Evolutionary conservation across 1,140 invertebrate species (phyloP).

Genomic region (Eriosoma lanigerum): DNA sequence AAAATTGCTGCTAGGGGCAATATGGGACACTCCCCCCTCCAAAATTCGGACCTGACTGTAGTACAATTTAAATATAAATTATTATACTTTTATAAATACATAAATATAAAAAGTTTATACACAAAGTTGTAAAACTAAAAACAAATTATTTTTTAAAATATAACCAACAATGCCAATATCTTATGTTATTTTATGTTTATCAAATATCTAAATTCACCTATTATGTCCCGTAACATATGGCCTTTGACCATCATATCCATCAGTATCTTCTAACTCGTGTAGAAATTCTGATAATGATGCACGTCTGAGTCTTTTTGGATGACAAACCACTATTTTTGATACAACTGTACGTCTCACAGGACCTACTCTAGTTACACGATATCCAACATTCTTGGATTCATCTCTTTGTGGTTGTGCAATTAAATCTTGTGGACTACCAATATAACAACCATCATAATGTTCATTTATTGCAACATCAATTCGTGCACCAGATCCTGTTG

Average conservation of each 20-base stretch:
- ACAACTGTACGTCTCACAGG: slow-evolving; percentile 82
- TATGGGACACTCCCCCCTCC: no score
- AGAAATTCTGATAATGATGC: slow-evolving; percentile 81
- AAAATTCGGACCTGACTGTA: no score
- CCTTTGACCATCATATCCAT: slow-evolving; percentile 72
- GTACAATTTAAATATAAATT: no score
- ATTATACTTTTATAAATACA: no score
- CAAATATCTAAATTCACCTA: slow-evolving; percentile 62
- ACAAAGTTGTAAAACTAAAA: no score
- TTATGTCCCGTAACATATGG: slow-evolving; percentile 88
- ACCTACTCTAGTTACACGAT: slow-evolving; percentile 72
- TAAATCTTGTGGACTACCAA: slow-evolving; percentile 90
- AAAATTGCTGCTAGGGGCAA: no score
- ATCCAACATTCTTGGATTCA: slow-evolving; percentile 55
- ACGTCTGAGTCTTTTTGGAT: slow-evolving; percentile 71
- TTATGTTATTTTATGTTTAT: no score
- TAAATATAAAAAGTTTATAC: no score
- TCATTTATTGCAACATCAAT: slow-evolving; percentile 96
- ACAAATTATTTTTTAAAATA: no score
- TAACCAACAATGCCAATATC: no score
- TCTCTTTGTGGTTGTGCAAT: slow-evolving; percentile 62
- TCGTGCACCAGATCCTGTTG: slow-evolving; percentile 78
- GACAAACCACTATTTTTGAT: slow-evolving; percentile 86
- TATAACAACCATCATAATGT: slow-evolving; percentile 91
- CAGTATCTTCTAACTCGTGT: slow-evolving; percentile 73